Evolutionary conservation across 2,888 invertebrate genomes (phyloP).

Genomic region (Linyphia triangularis): DNA sequence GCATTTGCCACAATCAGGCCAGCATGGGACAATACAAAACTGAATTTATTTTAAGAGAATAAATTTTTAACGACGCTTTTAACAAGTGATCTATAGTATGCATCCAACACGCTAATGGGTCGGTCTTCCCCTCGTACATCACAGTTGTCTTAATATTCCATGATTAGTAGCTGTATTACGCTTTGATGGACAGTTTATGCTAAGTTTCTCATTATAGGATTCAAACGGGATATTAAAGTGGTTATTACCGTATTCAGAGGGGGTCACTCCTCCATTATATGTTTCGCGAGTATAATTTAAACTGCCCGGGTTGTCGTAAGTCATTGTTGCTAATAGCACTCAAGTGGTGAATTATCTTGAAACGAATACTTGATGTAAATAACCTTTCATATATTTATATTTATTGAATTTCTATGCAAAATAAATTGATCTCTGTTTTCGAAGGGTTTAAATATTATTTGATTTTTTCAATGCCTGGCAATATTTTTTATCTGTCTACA

Average conservation of each 20-base stretch:
- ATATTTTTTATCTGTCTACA: too few species aligned
- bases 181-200: constrained; percentile 6
- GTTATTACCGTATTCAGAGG: neutral
- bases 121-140: neutral
- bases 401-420: too few species aligned
- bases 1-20: too few species aligned
- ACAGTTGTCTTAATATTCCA: constrained; percentile 11
- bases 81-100: neutral
- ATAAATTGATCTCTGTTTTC: too few species aligned
- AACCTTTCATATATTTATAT: too few species aligned
- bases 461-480: too few species aligned
- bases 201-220: neutral
- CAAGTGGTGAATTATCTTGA: too few species aligned
- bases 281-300: neutral
- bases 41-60: too few species aligned
- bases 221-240: neutral
- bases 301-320: neutral
- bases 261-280: neutral
- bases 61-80: neutral
- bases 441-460: too few species aligned
- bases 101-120: constrained; percentile 14
- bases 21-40: too few species aligned
- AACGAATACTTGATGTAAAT: too few species aligned
- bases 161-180: constrained; percentile 14
- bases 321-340: neutral